A percentile compares a stretch with the other conserved stretches of the same genome.
Evolutionary conservation across 2,888 invertebrate genomes (phyloP).

Genomic region (Syrphus vitripennis): DNA sequence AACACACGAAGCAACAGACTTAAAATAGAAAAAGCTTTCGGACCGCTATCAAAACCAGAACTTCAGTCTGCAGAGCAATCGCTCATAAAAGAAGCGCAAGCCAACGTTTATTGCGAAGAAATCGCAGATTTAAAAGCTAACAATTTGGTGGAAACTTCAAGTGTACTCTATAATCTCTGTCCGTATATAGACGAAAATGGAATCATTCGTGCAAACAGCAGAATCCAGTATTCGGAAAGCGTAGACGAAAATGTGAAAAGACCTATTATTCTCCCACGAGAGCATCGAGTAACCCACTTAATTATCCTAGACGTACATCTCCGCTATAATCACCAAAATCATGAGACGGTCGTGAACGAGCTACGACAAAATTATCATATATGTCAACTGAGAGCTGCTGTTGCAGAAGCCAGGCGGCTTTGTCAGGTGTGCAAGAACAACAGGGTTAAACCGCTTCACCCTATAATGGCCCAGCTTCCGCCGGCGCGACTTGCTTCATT

Average conservation of each 20-base stretch:
- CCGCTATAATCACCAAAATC: neutral
- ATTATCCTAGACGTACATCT: neutral
- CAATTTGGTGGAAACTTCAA: neutral
- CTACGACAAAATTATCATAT: neutral
- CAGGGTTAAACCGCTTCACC: neutral
- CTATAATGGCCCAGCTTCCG: neutral
- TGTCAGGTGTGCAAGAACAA: neutral
- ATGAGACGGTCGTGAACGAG: neutral
- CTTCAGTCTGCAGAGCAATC: neutral
- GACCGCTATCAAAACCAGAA: neutral
- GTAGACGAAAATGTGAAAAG: neutral
- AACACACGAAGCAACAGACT: neutral
- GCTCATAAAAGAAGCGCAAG: neutral
- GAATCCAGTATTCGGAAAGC: neutral
- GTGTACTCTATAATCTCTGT: neutral
- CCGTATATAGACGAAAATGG: neutral
- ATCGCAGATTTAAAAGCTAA: neutral
- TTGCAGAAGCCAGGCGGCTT: neutral
- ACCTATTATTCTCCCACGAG: neutral
- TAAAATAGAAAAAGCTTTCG: neutral
- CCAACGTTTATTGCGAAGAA: neutral
- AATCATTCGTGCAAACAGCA: neutral
- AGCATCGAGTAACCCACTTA: neutral
- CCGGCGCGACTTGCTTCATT: slow-evolving; percentile 14
- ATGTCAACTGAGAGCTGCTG: neutral